Evolutionary conservation across 2,113 vertebrate genomes (phyloP).

Genomic region (Pseudopipra pipra): DNA sequence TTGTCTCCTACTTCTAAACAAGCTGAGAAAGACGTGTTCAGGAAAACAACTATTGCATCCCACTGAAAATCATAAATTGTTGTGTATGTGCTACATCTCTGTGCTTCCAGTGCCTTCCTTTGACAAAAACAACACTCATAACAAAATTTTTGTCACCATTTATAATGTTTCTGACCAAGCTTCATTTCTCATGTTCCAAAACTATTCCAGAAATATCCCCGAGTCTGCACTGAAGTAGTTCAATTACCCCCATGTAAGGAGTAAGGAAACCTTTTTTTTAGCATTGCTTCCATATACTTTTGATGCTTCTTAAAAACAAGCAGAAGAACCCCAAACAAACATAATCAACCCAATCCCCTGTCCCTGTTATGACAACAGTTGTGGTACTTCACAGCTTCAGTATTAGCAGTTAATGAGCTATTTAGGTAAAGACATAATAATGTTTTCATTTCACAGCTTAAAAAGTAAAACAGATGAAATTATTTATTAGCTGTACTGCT

Average conservation of each 20-base stretch:
- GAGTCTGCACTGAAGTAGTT: not conserved
- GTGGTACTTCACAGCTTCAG: not conserved
- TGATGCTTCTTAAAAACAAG: not conserved
- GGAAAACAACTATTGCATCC: not conserved
- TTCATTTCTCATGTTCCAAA: not conserved
- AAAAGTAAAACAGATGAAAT: not conserved
- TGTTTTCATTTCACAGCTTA: not conserved
- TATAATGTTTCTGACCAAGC: not conserved
- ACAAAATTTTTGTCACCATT: not conserved
- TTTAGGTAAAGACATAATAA: not conserved
- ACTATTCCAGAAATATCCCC: not conserved
- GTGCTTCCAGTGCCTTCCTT: not conserved
- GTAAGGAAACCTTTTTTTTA: not conserved
- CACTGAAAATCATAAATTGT: not conserved
- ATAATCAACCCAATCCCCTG: not conserved
- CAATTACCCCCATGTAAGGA: not conserved
- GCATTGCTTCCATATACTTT: not conserved
- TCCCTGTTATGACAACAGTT: not conserved
- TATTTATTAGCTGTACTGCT: not conserved
- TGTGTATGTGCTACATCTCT: not conserved
- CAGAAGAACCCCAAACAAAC: not conserved
- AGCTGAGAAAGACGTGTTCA: not conserved
- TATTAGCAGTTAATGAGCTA: not conserved
- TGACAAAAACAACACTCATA: not conserved
- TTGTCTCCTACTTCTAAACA: not conserved